Conservation (phyloP, 2,888 invertebrate species). For the Parochlus steinenii region DNA sequence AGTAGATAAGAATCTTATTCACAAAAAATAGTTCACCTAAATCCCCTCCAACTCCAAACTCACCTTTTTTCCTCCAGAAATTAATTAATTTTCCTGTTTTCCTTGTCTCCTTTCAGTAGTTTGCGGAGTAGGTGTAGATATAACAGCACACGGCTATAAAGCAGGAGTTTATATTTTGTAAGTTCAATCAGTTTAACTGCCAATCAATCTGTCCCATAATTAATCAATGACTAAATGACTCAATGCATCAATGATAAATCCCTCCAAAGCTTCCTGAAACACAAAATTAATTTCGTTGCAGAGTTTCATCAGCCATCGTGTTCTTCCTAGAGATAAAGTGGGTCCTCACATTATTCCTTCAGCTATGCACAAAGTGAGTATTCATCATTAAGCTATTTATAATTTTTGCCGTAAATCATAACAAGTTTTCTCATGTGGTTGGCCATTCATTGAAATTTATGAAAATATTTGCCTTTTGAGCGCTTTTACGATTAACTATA, state of each 20-base stretch:
- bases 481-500: too few relatives aligned
- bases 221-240: background rate
- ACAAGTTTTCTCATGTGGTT: too few relatives aligned
- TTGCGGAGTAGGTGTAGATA: conserved; percentile 46
- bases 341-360: conserved; percentile 44
- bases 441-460: too few relatives aligned
- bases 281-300: conserved; percentile 24
- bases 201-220: background rate
- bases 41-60: too few relatives aligned
- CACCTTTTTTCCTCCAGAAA: too few relatives aligned
- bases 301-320: conserved; percentile 37
- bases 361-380: conserved; percentile 30
- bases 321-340: conserved; percentile 46
- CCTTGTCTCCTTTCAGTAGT: too few relatives aligned
- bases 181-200: conserved; percentile 23
- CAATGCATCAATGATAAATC: background rate
- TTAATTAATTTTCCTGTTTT: too few relatives aligned
- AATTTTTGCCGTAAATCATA: too few relatives aligned
- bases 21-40: too few relatives aligned
- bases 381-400: conserved; percentile 9
- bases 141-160: conserved; percentile 39
- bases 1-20: too few relatives aligned
- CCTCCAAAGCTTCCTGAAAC: background rate
- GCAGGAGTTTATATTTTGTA: conserved; percentile 46
- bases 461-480: too few relatives aligned